Evolutionary conservation across 2,888 invertebrate genomes (phyloP), one percentile per base, ranked within the genome.

Genomic region (Caenorhabditis sinica): DNA sequence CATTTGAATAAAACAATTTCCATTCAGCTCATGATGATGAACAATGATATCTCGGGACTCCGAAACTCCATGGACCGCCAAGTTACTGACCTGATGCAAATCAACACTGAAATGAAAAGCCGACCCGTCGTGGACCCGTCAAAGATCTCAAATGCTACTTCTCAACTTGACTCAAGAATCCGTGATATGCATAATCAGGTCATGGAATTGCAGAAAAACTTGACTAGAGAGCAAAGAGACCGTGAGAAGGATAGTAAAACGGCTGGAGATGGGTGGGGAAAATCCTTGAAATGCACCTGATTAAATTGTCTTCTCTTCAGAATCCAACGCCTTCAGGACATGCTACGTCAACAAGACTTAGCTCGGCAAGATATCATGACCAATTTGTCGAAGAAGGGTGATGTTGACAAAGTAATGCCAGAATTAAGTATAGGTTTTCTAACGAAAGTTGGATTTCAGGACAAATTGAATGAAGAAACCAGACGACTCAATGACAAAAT

Each of bases 101-200:
- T 89, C 28, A 87, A 86, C 80, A 86, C 75, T 77, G 88, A 88
- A 43, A 72, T 88, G 65, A 79, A 89, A 61, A 85, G 69, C 58
- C 66, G 92, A 63, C 91, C 92, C 2, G 83, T 84, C 23, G 90
- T 90, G 9, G 91, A 92, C 77, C 91, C 90, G 17, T 86, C 86
- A 91, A 90, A 90, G 87, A 85, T 92, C 9, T 87, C 90, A 2
- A 88, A 60, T 23, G 82, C 90, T 0, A 90, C 83, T 0, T 89
- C 90, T 45, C 89, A 89, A 81, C 49, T 92, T 25, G 92, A 92
- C 71, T 74, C 85, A 0, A 86, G 90, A 60, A 58, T 91, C 0
- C 86, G 91, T n/a, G 92, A 92, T 45, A 66, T 92, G 77, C 91
- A 91, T 77, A 88, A 87, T 11, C 90, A 91, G 66, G 69, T 92